Evolutionary conservation across 2,888 invertebrate species (phyloP).

Genomic region (Dasypogon diadema): DNA sequence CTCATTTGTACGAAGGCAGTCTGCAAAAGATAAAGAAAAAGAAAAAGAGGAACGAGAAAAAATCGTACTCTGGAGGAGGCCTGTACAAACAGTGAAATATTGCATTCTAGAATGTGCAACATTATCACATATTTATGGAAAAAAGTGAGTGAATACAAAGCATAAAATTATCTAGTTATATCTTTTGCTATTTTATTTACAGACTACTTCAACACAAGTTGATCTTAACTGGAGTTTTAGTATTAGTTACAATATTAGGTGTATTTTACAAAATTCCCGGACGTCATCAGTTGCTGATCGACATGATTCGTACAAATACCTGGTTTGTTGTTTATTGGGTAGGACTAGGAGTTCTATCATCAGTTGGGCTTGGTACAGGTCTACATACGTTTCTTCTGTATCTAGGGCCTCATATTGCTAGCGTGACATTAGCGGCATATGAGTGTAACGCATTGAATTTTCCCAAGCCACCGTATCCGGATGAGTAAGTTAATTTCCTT

Average conservation of each 20-base stretch:
- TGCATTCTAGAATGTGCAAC: slow-evolving; percentile 80
- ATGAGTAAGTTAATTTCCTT: slow-evolving; percentile 77
- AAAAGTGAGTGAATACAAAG: slow-evolving; percentile 69
- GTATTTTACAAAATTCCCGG: slow-evolving; percentile 66
- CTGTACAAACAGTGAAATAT: slow-evolving; percentile 83
- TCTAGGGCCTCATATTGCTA: slow-evolving; percentile 98
- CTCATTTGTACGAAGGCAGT: slow-evolving; percentile 63
- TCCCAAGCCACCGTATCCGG: slow-evolving; percentile 98
- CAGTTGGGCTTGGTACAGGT: slow-evolving; percentile 97
- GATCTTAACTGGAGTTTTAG: slow-evolving; percentile 63
- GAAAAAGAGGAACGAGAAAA: slow-evolving; percentile 74
- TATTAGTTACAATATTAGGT: slow-evolving; percentile 65
- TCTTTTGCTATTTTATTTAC: background rate
- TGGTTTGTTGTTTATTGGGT: slow-evolving; percentile 84
- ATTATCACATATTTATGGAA: slow-evolving; percentile 73
- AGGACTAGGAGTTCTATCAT: slow-evolving; percentile 93
- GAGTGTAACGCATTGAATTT: slow-evolving; percentile 96
- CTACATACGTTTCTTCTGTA: slow-evolving; percentile 98
- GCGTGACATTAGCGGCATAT: slow-evolving; percentile 97
- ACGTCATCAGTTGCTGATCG: slow-evolving; percentile 66
- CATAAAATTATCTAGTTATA: background rate
- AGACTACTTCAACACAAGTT: slow-evolving; percentile 66
- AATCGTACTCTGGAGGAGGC: slow-evolving; percentile 85
- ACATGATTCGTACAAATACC: slow-evolving; percentile 65
- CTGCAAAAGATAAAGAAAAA: slow-evolving; percentile 64